Evolutionary conservation across 2,888 invertebrate genomes (phyloP).

Genomic region (Hermaeophaga mercurialis): DNA sequence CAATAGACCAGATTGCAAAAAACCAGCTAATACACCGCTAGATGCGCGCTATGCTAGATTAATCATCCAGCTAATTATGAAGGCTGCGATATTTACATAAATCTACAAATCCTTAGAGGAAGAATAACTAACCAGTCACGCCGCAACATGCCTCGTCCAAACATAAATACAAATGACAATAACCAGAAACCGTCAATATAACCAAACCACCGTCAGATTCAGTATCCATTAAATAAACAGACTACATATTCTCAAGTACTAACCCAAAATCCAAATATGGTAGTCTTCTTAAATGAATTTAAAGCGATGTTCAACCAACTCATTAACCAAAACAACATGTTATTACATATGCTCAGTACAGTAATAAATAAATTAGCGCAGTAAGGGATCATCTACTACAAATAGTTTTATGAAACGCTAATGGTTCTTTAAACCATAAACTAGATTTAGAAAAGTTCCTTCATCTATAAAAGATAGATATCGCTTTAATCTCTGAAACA

Average conservation of each 20-base stretch:
- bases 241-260: not conserved
- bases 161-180: not conserved
- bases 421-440: conserved; percentile 23
- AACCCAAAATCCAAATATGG: not conserved
- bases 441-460: conserved; percentile 8
- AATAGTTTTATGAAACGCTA: conserved; percentile 25
- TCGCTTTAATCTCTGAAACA: conserved; percentile 26
- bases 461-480: conserved; percentile 24
- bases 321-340: conserved; percentile 5
- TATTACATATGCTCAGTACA: not conserved
- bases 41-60: too few species aligned
- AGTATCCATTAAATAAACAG: too few species aligned
- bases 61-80: not conserved
- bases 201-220: not conserved
- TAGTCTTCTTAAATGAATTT: not conserved
- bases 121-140: too few species aligned
- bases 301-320: conserved; percentile 5
- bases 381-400: not conserved
- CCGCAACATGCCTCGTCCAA: not conserved
- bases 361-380: conserved; percentile 1
- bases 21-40: too few species aligned
- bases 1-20: too few species aligned
- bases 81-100: not conserved
- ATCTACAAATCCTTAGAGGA: not conserved
- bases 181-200: not conserved